Conservation (phyloP, 2,888 invertebrate genomes). For the Drosophila sordidula region DNA sequence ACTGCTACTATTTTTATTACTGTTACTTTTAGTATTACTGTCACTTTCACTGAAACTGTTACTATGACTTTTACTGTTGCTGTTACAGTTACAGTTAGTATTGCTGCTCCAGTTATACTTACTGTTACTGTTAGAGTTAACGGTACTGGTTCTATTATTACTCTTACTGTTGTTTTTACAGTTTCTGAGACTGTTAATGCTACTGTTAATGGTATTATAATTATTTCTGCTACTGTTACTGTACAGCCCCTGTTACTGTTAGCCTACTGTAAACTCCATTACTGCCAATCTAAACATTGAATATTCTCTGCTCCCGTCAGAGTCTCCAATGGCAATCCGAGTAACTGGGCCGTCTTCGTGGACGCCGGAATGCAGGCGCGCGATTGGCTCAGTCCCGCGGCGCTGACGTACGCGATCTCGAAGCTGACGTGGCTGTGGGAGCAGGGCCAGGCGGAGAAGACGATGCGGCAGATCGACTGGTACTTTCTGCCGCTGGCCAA, state of each 20-base stretch:
- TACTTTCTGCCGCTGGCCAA: conserved; percentile 91
- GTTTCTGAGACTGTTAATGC: too few species aligned
- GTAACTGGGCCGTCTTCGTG: conserved; percentile 89
- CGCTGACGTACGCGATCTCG: conserved; percentile 91
- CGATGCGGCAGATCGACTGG: conserved; percentile 93
- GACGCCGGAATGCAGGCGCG: conserved; percentile 93
- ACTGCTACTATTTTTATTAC: too few species aligned
- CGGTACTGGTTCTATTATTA: too few species aligned
- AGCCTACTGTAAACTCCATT: background rate
- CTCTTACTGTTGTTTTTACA: too few species aligned
- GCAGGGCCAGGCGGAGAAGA: conserved; percentile 82
- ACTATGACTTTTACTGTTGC: too few species aligned
- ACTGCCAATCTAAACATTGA: background rate
- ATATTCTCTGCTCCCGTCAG: conserved; percentile 73
- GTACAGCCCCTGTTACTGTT: background rate
- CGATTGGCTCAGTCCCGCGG: conserved; percentile 94
- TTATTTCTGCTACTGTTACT: too few species aligned
- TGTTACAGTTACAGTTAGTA: too few species aligned
- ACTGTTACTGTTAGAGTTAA: too few species aligned
- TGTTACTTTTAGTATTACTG: background rate
- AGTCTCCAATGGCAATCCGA: conserved; percentile 89
- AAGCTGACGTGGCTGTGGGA: conserved; percentile 88
- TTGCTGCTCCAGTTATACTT: too few species aligned
- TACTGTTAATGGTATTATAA: too few species aligned
- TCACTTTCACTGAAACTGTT: background rate